Evolutionary conservation across 2,888 invertebrate genomes (phyloP).

Genomic region (Nomada ruficornis): DNA sequence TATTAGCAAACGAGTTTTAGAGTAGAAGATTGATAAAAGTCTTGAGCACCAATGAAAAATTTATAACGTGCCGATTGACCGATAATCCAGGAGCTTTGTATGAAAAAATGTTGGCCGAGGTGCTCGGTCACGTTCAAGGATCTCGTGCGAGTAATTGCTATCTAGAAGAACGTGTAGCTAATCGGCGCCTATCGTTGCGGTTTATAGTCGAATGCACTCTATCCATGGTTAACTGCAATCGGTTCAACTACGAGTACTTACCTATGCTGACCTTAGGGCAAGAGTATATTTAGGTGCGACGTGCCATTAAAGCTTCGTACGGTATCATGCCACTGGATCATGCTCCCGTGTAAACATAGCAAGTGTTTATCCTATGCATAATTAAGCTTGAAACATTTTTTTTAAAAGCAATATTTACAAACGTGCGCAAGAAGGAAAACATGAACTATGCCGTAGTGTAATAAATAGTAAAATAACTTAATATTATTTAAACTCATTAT

Average conservation of each 20-base stretch:
- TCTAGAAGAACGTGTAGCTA: constrained; percentile 47
- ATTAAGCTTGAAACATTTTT: not conserved
- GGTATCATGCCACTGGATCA: constrained; percentile 13
- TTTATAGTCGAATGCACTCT: constrained; percentile 57
- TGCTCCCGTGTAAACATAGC: constrained; percentile 29
- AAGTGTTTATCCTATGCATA: constrained; percentile 7
- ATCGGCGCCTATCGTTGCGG: constrained; percentile 14
- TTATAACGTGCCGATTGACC: constrained; percentile 26
- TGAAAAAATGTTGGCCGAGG: constrained; percentile 1
- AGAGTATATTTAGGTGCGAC: constrained; percentile 42
- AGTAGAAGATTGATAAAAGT: not conserved
- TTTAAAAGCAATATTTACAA: constrained; percentile 1
- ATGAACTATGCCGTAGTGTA: not conserved
- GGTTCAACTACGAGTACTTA: constrained; percentile 46
- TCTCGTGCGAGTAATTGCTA: constrained; percentile 35
- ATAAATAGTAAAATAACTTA: not conserved
- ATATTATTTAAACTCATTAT: too few relatives aligned
- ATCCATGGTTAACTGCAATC: constrained; percentile 41
- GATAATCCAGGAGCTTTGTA: constrained; percentile 17
- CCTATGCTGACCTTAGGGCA: constrained; percentile 34
- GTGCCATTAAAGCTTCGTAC: constrained; percentile 31
- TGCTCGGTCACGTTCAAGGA: constrained; percentile 52
- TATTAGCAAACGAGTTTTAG: not conserved
- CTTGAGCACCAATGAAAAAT: constrained; percentile 17
- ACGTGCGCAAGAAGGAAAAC: not conserved